Base-by-base conservation (phyloP, 1,140 invertebrate species). In the Pogonomyrmex californicus region DNA sequence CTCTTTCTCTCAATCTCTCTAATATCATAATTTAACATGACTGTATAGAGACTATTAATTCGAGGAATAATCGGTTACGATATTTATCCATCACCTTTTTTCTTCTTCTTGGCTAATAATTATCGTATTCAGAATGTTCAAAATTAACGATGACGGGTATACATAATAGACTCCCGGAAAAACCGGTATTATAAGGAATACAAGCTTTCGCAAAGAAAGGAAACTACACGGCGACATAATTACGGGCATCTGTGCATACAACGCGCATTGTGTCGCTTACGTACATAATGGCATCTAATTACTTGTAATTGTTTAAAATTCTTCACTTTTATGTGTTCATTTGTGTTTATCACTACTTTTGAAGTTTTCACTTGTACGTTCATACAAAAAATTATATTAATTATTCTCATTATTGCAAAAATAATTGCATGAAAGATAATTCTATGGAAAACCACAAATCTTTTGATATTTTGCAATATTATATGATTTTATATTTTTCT, bases 221-320 rank as follows among this genome's bases (percentile, higher is more conserved):
- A 78, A 85, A 82, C 47, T 77, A 14, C 33, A 49, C 33, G 12
- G 17, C 36, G 36, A 56, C 6, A 54, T 77, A 77, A 78, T 85
- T 85, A 76, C 14, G 12, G 81, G 14, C 71, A 78, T 47, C 14
- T 77, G 56, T 63, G 36, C 12, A 47, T 33, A 17, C 49, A 12
- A 1, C 36, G 51, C n/a, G 12, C 81, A 60, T 73, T 60, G 44
- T 76, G 70, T 85, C 49, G 56, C 51, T 58, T 75, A 47, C 33
- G 38, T 56, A 85, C n/a, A 85, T 85, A 63, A 85, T 62, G 12
- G 44, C 33, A 62, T 65, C 4, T 85, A 85, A 85, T 85, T 78
- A 65, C 60, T 85, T 62, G 4, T 17, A 5, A 51, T 23, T 30
- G 36, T 85, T 85, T 78, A 78, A 78, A 47, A 78, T 78, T 77